Evolutionary conservation across 2,113 vertebrate genomes (phyloP).

Genomic region (Elaphurus davidianus): DNA sequence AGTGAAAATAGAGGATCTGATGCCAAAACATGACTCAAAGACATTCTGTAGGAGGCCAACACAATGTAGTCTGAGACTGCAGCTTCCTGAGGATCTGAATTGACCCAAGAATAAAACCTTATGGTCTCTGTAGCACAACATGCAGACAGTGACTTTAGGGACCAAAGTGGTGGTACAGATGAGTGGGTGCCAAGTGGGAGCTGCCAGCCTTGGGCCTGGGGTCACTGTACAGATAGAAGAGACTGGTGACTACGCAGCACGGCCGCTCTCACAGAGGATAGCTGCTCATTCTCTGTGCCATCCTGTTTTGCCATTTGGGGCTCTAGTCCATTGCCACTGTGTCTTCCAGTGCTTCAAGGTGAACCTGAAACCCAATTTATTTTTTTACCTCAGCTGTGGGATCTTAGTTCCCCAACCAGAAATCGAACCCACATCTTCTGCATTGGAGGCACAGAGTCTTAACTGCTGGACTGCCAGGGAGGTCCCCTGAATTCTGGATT

Average conservation of each 20-base stretch:
- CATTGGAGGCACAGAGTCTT: background rate
- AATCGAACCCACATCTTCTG: background rate
- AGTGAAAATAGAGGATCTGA: background rate
- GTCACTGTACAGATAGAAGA: background rate
- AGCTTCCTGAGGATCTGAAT: background rate
- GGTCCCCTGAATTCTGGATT: background rate
- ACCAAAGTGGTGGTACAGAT: background rate
- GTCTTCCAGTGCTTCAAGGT: background rate
- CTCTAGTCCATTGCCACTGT: background rate
- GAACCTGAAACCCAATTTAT: background rate
- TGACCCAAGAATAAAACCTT: background rate
- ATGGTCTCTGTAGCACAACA: background rate
- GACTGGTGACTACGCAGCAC: background rate
- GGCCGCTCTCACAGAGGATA: rapidly evolving
- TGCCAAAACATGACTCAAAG: background rate
- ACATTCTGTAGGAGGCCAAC: background rate
- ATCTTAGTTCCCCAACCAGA: background rate
- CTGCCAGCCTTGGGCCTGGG: background rate
- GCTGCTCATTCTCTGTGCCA: background rate
- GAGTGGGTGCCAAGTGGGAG: background rate
- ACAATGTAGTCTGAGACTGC: background rate
- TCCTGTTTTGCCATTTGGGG: background rate
- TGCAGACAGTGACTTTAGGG: background rate
- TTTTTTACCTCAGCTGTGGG: background rate
- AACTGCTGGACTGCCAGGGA: background rate